Evolutionary conservation across 2,113 vertebrate species (phyloP).

Genomic region (Leucosticte australis): DNA sequence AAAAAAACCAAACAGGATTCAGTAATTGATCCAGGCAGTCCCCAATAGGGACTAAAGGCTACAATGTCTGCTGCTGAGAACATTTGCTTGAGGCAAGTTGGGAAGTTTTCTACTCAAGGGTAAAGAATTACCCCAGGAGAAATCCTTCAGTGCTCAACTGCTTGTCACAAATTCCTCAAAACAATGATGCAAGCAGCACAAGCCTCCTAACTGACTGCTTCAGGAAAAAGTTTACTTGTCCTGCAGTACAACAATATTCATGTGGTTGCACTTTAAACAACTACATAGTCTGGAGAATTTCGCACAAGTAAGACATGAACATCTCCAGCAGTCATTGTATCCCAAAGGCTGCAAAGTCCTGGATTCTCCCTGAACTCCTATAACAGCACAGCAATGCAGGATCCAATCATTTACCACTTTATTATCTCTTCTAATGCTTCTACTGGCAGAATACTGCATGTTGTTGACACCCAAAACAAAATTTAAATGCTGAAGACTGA

Average conservation of each 20-base stretch:
- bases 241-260: not conserved
- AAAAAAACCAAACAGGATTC: not conserved
- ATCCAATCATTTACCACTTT: rapidly evolving
- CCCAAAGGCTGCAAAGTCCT: not conserved
- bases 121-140: not conserved
- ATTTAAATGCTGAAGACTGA: not conserved
- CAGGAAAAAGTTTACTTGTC: not conserved
- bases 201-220: not conserved
- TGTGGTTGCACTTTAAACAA: not conserved
- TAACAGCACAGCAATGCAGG: not conserved
- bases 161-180: not conserved
- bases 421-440: rapidly evolving
- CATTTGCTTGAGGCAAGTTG: not conserved
- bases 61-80: no score
- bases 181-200: not conserved
- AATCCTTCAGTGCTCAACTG: not conserved
- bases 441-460: rapidly evolving
- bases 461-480: not conserved
- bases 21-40: not conserved
- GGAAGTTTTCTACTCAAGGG: not conserved
- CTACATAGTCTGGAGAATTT: not conserved
- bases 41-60: rapidly evolving
- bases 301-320: rapidly evolving
- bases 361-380: no score
- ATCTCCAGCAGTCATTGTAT: rapidly evolving